Conservation (phyloP, 2,797 vertebrate species). For the Amphiprion clarkii region DNA sequence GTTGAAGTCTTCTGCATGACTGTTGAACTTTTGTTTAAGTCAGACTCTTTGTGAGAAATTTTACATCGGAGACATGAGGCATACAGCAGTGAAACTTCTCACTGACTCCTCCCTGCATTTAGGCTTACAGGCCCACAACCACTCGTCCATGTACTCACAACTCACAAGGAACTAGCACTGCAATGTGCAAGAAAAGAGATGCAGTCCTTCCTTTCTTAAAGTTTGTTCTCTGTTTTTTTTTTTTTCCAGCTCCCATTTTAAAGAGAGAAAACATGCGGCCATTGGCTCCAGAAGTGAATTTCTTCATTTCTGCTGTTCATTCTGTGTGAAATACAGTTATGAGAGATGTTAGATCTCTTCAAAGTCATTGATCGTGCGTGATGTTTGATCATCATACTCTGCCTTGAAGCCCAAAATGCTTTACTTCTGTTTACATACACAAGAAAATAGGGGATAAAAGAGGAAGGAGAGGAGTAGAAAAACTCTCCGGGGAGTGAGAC, state of each 20-base stretch:
- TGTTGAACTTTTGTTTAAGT: constrained; percentile 8
- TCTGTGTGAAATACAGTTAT: constrained; percentile 61
- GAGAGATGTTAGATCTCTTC: constrained; percentile 66
- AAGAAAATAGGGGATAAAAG: constrained; percentile 70
- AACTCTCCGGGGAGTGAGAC: constrained; percentile 59
- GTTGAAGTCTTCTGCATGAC: neutral
- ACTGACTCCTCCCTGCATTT: constrained; percentile 41
- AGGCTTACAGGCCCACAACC: constrained; percentile 14
- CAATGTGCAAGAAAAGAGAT: constrained; percentile 16
- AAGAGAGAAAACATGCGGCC: constrained; percentile 59
- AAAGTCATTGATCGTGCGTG: constrained; percentile 63
- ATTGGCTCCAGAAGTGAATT: constrained; percentile 62
- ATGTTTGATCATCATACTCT: constrained; percentile 67
- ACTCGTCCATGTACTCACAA: constrained; percentile 4
- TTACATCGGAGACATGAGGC: neutral
- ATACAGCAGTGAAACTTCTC: constrained; percentile 27
- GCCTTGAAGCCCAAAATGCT: constrained; percentile 66
- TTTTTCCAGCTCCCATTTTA: constrained; percentile 21
- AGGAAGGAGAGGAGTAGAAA: constrained; percentile 56
- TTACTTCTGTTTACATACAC: constrained; percentile 76
- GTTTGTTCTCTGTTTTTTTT: constrained; percentile 25
- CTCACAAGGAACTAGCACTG: neutral
- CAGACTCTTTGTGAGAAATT: neutral
- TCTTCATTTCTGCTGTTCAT: constrained; percentile 60
- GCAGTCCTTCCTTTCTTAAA: constrained; percentile 33